These are phyloP conservation scores for Rhinichthys klamathensis DNA, from an alignment of 2,113 vertebrate species.

Conservation along the genomic window DNA sequence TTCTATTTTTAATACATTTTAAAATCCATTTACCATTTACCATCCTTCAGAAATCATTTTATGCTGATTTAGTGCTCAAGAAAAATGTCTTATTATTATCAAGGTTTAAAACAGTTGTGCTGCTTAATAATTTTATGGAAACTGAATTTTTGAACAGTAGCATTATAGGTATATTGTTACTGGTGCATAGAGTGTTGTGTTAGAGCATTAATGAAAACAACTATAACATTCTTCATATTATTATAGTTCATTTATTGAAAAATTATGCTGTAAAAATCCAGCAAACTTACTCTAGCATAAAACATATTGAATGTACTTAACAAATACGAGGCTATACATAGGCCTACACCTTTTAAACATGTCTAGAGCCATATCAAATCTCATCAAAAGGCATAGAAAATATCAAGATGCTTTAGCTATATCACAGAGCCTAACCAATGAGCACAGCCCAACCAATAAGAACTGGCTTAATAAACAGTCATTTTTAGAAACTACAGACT, in stretches of 20 bases:
- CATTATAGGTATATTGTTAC: neutral
- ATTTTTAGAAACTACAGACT: slow-evolving; percentile 46
- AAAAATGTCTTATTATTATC: neutral
- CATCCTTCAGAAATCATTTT: neutral
- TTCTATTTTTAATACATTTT: too few relatives aligned
- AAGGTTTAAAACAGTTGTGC: too few relatives aligned
- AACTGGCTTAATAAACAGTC: slow-evolving; percentile 17
- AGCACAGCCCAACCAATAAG: too few relatives aligned
- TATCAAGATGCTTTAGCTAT: neutral
- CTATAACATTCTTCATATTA: neutral
- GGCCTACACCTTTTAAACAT: neutral
- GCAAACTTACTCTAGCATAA: neutral
- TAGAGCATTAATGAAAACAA: neutral
- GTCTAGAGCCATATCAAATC: neutral
- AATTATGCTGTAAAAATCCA: neutral
- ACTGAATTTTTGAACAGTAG: neutral
- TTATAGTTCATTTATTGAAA: neutral
- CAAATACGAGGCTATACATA: neutral
- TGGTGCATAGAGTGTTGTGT: neutral
- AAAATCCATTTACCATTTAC: too few relatives aligned
- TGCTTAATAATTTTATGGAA: neutral
- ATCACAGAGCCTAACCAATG: neutral
- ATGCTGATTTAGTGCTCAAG: neutral
- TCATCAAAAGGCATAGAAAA: neutral
- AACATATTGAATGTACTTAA: neutral